These are phyloP conservation scores for Micrasema minimum DNA, from an alignment of 1,140 invertebrate genomes.

Conservation along the genomic window DNA sequence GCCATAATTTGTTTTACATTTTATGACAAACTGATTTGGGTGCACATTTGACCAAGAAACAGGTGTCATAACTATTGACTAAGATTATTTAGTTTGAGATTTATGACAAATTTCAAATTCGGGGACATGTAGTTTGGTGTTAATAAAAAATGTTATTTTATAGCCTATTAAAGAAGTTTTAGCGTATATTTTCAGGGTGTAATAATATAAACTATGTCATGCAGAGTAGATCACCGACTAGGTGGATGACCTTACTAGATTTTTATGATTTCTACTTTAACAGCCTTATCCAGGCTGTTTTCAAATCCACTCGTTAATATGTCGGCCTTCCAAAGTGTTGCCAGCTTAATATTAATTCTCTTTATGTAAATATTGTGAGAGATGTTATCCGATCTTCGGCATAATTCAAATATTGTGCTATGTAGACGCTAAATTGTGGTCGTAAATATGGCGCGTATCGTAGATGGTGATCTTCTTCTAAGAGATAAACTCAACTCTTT, in stretches of 20 bases:
- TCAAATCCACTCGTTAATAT: slow-evolving; percentile 25
- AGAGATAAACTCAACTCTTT: slow-evolving; percentile 1
- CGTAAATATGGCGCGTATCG: slow-evolving; percentile 14
- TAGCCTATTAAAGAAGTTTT: slow-evolving; percentile 28
- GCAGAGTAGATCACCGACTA: slow-evolving; percentile 17
- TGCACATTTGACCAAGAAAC: slow-evolving; percentile 6
- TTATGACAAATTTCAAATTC: slow-evolving; percentile 33
- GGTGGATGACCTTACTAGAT: slow-evolving; percentile 43
- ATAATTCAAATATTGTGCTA: slow-evolving; percentile 20
- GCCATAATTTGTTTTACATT: slow-evolving; percentile 31
- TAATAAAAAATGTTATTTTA: slow-evolving; percentile 50
- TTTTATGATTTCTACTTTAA: slow-evolving; percentile 41
- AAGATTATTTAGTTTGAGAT: slow-evolving; percentile 21
- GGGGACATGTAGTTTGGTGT: slow-evolving; percentile 7
- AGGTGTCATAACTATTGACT: not conserved
- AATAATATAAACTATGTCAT: slow-evolving; percentile 46
- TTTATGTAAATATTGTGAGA: slow-evolving; percentile 25
- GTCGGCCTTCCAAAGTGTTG: slow-evolving; percentile 10
- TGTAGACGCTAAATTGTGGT: slow-evolving; percentile 11
- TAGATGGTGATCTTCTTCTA: slow-evolving; percentile 1
- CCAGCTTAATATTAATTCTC: not conserved
- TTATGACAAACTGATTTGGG: slow-evolving; percentile 23
- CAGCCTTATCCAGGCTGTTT: slow-evolving; percentile 17
- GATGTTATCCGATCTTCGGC: not conserved
- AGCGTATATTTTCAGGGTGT: slow-evolving; percentile 20